These are phyloP conservation scores for Cydia amplana DNA, from an alignment of 1,140 invertebrate genomes.

Conservation along the genomic window DNA sequence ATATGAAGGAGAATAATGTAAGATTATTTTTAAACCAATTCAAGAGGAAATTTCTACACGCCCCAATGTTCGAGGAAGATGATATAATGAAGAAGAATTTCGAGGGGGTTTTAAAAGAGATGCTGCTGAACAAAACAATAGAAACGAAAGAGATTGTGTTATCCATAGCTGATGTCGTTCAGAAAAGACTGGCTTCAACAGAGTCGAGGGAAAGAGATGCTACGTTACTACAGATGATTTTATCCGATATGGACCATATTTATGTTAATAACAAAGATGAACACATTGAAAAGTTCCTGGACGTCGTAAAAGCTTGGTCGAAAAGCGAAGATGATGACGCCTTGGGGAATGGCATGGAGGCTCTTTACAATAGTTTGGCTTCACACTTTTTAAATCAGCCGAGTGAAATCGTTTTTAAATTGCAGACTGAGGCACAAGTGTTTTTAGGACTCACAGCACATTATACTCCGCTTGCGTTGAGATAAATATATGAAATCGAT, in stretches of 20 bases:
- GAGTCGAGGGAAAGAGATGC: not conserved
- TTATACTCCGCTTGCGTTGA: not conserved
- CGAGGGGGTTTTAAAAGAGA: not conserved
- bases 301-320: not conserved
- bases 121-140: not conserved
- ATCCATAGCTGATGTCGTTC: not conserved
- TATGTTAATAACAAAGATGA: not conserved
- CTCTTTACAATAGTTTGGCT: not conserved
- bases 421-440: not conserved
- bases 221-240: not conserved
- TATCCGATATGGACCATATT: slow-evolving; percentile 13
- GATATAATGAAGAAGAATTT: not conserved
- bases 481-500: not conserved
- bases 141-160: not conserved
- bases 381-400: not conserved
- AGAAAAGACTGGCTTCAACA: not conserved
- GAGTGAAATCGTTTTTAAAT: not conserved
- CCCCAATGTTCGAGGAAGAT: not conserved
- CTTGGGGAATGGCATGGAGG: not conserved
- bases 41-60: not conserved
- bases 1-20: not conserved
- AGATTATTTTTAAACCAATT: not conserved
- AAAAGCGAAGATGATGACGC: not conserved
- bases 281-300: not conserved
- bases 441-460: not conserved